These are phyloP conservation scores for Scaptomyza polygonia DNA, from an alignment of 2,888 invertebrate genomes.

Conservation along the genomic window DNA sequence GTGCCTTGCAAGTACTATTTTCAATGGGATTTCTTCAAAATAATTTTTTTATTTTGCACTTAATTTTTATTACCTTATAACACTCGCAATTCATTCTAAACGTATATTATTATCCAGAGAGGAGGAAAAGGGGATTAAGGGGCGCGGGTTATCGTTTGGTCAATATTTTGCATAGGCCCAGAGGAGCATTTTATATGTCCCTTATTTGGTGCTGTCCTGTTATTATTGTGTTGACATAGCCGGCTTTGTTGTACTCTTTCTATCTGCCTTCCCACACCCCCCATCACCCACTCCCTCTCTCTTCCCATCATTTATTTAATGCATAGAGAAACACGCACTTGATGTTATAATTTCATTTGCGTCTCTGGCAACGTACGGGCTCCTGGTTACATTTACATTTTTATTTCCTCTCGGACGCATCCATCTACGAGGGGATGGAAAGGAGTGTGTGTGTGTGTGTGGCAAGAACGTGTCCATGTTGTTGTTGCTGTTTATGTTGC, in stretches of 20 bases:
- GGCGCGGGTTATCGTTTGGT: conserved; percentile 1
- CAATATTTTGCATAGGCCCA: conserved; percentile 25
- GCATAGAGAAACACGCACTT: conserved; percentile 28
- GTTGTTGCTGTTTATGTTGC: conserved; percentile 14
- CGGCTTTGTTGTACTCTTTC: conserved; percentile 3
- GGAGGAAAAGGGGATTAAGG: neutral
- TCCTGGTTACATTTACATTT: conserved; percentile 72
- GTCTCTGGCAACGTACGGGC: conserved; percentile 47
- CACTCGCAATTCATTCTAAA: conserved; percentile 41
- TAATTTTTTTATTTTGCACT: conserved; percentile 64
- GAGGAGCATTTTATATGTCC: conserved; percentile 45
- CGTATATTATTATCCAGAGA: conserved; percentile 18
- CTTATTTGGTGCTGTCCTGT: conserved; percentile 19
- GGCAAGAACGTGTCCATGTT: neutral
- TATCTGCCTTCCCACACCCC: neutral
- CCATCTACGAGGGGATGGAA: conserved; percentile 21
- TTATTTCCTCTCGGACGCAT: conserved; percentile 70
- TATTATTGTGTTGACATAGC: conserved; percentile 38
- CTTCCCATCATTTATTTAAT: neutral
- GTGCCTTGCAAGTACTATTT: conserved; percentile 67
- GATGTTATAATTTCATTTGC: conserved; percentile 73
- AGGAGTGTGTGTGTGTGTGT: too few species aligned
- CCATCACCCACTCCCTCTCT: neutral
- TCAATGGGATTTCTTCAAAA: conserved; percentile 45
- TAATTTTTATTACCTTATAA: conserved; percentile 61